phyloP scores from a whole-genome alignment of 2,797 vertebrate genomes.

The Melanotaenia pygmaea region DNA sequence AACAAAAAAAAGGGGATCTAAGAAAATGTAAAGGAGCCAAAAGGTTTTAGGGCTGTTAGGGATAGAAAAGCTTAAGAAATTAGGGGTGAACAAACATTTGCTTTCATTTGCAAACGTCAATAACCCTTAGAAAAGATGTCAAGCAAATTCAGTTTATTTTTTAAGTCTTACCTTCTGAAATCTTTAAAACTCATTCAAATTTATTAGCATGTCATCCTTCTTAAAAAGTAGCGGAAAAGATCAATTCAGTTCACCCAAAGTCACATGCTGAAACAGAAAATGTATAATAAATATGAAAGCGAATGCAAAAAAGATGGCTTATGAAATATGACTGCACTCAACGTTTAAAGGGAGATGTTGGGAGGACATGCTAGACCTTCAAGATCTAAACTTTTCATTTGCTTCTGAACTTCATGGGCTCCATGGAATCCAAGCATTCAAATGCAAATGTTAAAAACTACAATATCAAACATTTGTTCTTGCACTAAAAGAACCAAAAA shows the following conservation, averaged over 20 bases:
- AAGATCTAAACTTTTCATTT: constrained; percentile 17
- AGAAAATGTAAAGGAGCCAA: too few relatives aligned
- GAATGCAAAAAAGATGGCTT: constrained; percentile 29
- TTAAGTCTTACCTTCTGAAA: constrained; percentile 9
- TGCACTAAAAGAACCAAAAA: too few relatives aligned
- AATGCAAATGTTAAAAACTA: constrained; percentile 2
- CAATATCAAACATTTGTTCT: too few relatives aligned
- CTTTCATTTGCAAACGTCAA: constrained; percentile 26
- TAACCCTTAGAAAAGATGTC: not conserved
- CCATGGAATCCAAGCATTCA: constrained; percentile 12
- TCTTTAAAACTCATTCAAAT: not conserved
- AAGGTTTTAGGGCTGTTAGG: too few relatives aligned
- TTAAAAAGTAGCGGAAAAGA: not conserved
- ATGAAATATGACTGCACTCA: constrained; percentile 38
- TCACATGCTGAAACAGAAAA: constrained; percentile 11
- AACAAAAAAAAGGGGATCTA: too few relatives aligned
- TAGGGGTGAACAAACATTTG: constrained; percentile 5
- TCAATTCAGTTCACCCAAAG: constrained; percentile 15
- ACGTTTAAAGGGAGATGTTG: constrained; percentile 31
- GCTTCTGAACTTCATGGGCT: constrained; percentile 28
- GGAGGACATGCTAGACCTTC: constrained; percentile 33
- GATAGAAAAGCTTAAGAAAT: constrained; percentile 13
- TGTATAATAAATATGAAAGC: constrained; percentile 24
- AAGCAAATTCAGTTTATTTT: constrained; percentile 5
- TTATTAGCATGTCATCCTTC: constrained; percentile 7